These are phyloP conservation scores for Eupsilia transversa DNA, from an alignment of 2,888 invertebrate species.

Conservation along the genomic window DNA sequence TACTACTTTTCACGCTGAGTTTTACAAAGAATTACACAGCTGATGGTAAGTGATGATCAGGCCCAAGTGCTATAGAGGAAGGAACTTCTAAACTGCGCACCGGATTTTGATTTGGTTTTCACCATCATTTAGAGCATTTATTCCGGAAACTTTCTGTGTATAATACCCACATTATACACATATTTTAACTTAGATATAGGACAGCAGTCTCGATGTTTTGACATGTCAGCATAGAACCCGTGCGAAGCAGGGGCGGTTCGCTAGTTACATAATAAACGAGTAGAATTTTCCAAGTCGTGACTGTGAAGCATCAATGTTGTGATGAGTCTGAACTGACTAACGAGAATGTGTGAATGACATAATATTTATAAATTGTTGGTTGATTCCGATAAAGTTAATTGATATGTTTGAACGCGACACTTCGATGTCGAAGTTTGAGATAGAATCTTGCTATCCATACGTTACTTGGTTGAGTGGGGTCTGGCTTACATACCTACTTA, in stretches of 20 bases:
- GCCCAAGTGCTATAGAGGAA: no score
- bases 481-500: no score
- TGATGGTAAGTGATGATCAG: no score
- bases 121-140: not conserved
- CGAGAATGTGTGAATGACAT: slow-evolving; percentile 36
- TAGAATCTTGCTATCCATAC: not conserved
- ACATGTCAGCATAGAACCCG: not conserved
- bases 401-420: slow-evolving; percentile 39
- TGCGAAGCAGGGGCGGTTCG: not conserved
- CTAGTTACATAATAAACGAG: slow-evolving; percentile 11
- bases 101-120: not conserved
- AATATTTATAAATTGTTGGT: slow-evolving; percentile 34
- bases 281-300: slow-evolving; percentile 64
- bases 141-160: not conserved
- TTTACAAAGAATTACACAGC: no score
- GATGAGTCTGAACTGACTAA: slow-evolving; percentile 34
- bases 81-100: not conserved
- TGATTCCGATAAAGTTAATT: slow-evolving; percentile 45
- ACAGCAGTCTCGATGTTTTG: not conserved
- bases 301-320: slow-evolving; percentile 19
- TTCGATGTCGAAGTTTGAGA: not conserved
- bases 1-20: no score
- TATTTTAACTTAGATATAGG: not conserved
- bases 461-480: no score
- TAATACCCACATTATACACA: no score